Base-by-base conservation (phyloP, 2,888 invertebrate genomes). In the Acanthosoma haemorrhoidale region DNA sequence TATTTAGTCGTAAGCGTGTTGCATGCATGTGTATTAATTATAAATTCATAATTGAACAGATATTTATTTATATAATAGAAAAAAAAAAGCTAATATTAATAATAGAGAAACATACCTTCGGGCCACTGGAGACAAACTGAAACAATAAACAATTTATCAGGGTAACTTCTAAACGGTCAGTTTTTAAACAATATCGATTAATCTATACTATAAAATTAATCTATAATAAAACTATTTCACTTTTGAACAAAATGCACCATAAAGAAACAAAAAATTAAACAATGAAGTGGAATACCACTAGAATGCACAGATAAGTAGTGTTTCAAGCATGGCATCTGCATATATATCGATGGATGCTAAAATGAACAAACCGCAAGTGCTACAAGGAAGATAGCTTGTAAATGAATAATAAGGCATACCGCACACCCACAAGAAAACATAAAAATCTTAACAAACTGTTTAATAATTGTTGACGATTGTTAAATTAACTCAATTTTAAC, bases 71-170 rank as follows among this genome's bases (percentile, higher is more conserved):
- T 59, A 68, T 34, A 59, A 58, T 43, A 59, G 39, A 63, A 63
- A 38, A 39, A 51, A 41, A 39, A 16, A 68, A 68, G 59, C 60
- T 61, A 36, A 41, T 29, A 58, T 51, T 51, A 36, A 32, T 32
- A 39, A 16, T 64, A 43, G 39, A 21, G 38, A 76, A 78, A 83
- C 88, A 88, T 86, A 89, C 90, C 90, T 86, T 92, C 91, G 77
- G 92, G 91, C 92, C 92, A 93, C 82, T 92, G 92, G 81, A 92
- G 91, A 84, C 91, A 91, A 82, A 93, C 92, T 88, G 90, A 80
- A 86, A 89, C 87, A 88, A 70, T 58, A 73, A 39, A 70, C 69
- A 73, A 69, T 66, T 71, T 68, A 71, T 64, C 4, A 66, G 71
- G 39, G 70, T 43, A 21, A 51, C 13, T 51, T 18, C n/a, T 8